A percentile compares a stretch with the other conserved stretches of the same genome.
Evolutionary conservation across 2,888 invertebrate species (phyloP).

Genomic region (Drepana falcataria): DNA sequence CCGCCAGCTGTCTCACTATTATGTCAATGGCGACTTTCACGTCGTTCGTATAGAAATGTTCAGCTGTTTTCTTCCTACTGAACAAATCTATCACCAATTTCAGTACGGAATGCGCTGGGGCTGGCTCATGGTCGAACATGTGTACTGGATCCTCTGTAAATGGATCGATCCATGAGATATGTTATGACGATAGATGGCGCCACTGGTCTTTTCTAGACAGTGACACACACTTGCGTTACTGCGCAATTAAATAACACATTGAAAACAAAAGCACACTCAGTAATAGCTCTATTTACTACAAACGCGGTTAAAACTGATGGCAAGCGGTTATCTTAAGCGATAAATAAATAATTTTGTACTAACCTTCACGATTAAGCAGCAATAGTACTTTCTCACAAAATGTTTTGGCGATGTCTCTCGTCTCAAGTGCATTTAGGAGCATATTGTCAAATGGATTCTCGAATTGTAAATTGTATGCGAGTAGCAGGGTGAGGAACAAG

Average conservation of each 20-base stretch:
- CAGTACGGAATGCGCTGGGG: slow-evolving; percentile 90
- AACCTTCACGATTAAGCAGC: slow-evolving; percentile 94
- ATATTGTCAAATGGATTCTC: slow-evolving; percentile 82
- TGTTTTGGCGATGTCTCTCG: slow-evolving; percentile 85
- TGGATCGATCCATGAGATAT: neutral
- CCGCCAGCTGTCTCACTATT: slow-evolving; percentile 92
- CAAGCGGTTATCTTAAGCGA: no score
- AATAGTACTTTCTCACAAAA: slow-evolving; percentile 94
- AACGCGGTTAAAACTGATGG: no score
- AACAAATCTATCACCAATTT: slow-evolving; percentile 94
- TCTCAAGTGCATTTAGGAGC: slow-evolving; percentile 83
- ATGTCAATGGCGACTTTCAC: slow-evolving; percentile 96
- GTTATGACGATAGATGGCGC: no score
- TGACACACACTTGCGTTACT: no score
- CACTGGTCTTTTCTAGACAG: neutral
- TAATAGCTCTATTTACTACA: no score
- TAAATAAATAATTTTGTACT: slow-evolving; percentile 10
- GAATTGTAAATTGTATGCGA: slow-evolving; percentile 95
- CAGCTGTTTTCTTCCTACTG: slow-evolving; percentile 86
- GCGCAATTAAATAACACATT: no score
- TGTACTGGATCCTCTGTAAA: slow-evolving; percentile 90
- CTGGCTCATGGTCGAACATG: slow-evolving; percentile 89
- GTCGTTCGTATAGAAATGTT: slow-evolving; percentile 96
- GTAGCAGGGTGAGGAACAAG: slow-evolving; percentile 87
- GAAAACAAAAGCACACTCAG: no score